phyloP scores from a whole-genome alignment of 2,113 vertebrate genomes.

The Psittacula cyanocephala region DNA sequence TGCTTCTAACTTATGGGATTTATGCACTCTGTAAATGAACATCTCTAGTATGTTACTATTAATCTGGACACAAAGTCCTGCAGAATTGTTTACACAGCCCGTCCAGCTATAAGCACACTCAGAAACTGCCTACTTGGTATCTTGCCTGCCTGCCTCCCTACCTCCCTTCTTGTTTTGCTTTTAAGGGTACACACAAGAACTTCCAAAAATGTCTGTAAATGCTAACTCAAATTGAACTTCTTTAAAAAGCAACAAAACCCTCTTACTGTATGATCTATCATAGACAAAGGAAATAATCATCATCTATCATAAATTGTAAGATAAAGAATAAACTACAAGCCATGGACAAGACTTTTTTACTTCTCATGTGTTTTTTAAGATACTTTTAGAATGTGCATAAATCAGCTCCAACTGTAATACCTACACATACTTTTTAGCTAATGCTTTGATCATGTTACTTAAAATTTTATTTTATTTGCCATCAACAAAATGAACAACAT shows the following conservation, averaged over 20 bases:
- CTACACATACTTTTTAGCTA: not conserved
- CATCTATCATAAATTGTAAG: not conserved
- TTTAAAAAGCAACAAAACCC: not conserved
- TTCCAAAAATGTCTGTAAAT: not conserved
- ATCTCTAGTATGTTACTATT: not conserved
- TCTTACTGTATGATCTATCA: not conserved
- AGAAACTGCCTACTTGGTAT: not conserved
- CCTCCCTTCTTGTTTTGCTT: not conserved
- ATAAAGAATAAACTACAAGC: not conserved
- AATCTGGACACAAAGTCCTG: not conserved
- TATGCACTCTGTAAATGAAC: not conserved
- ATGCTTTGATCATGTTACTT: not conserved
- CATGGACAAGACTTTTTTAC: not conserved
- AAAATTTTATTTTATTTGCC: conserved; percentile 5
- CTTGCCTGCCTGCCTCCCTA: not conserved
- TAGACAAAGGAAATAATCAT: not conserved
- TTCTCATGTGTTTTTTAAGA: not conserved
- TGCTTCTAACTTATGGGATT: not conserved
- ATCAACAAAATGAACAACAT: not conserved
- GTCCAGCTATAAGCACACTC: not conserved
- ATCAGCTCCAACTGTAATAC: not conserved
- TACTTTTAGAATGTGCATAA: not conserved
- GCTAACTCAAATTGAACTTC: not conserved
- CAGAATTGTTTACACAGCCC: not conserved
- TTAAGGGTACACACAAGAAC: not conserved